Percentiles rank a stretch among this genome's conserved stretches.
Conservation (phyloP, 2,113 vertebrate genomes). For the Corvus cornix region DNA sequence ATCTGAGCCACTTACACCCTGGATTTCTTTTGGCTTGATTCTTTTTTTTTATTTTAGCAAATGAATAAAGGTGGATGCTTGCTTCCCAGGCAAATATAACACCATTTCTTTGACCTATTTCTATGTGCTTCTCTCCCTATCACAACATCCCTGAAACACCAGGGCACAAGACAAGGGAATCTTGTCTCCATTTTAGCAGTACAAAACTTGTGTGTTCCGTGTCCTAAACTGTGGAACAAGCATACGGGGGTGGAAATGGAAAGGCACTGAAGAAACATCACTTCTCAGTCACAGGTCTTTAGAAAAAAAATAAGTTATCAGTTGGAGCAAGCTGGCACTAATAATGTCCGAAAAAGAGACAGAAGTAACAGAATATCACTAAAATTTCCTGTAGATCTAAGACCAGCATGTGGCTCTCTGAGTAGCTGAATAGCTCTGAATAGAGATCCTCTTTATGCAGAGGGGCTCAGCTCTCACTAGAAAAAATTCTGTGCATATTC, state of each 20-base stretch:
- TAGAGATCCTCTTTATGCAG: not conserved
- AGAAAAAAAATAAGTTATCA: not conserved
- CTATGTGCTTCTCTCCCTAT: not conserved
- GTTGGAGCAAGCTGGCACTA: not conserved
- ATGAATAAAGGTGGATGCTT: not conserved
- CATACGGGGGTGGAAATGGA: not conserved
- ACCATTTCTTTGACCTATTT: not conserved
- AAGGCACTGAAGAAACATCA: not conserved
- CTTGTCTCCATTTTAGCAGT: not conserved
- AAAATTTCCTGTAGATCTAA: not conserved
- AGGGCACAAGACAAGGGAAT: not conserved
- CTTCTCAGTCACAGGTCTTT: not conserved
- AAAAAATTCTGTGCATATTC: not conserved
- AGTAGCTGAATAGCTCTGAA: not conserved
- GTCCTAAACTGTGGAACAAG: not conserved
- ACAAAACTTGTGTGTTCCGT: not conserved
- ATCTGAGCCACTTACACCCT: not conserved
- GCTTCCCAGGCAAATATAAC: not conserved
- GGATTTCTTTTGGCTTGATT: not conserved
- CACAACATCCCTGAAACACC: not conserved
- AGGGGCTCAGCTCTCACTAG: not conserved
- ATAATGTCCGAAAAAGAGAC: not conserved
- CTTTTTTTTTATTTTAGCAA: not conserved
- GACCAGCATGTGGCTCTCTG: accelerated
- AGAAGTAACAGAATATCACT: not conserved